Base-by-base conservation (phyloP, 2,113 vertebrate species). In the Propithecus coquereli region DNA sequence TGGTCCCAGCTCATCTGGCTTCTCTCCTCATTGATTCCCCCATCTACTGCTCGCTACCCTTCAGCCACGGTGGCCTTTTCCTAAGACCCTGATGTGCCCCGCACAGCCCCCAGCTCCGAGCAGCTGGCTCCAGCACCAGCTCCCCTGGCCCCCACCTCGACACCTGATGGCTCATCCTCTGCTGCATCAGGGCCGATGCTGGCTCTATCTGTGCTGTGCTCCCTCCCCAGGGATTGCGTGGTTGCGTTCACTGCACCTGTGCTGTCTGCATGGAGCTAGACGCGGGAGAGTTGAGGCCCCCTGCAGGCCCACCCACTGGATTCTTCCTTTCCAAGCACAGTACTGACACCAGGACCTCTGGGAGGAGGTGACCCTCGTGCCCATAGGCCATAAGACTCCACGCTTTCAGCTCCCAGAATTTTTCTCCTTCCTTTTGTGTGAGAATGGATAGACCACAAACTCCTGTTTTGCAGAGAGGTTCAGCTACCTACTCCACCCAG, bases 241-340 rank as follows among this genome's bases (percentile, higher is more conserved):
- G 47, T n/a, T 9, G 1, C 9, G 27, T 17, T n/a, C 14, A 5
- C 40, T 17, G 30, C 63, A 82, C 25, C 66, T 45, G 3, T 16
- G 57, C 7, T 11, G 6, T 30, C 34, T 7, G 9, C 23, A 1
- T 1, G 22, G 45, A 61, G 50, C 50, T 9, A 20, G 32, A 76
- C 45, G 6, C 8, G 5, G 16, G n/a, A n/a, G 6, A 1, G 65
- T 3, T 1, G 22, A 4, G 12, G 23, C 20, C 32, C 3, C n/a
- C 43, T 2, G 50, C 40, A 17, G 32, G 43, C 9, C 17, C 43
- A 27, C 45, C 68, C 22, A n/a, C 34, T 6, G 9, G 23, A 47
- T 18, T 47, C 80, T 9, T 6, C 23, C 32, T 11, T 37, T 4
- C 2, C 1, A 6, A 32, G 32, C 47, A 30, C 47, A 30, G 27